Evolutionary conservation across 2,113 vertebrate species (phyloP).

Genomic region (Mastomys natalensis): DNA sequence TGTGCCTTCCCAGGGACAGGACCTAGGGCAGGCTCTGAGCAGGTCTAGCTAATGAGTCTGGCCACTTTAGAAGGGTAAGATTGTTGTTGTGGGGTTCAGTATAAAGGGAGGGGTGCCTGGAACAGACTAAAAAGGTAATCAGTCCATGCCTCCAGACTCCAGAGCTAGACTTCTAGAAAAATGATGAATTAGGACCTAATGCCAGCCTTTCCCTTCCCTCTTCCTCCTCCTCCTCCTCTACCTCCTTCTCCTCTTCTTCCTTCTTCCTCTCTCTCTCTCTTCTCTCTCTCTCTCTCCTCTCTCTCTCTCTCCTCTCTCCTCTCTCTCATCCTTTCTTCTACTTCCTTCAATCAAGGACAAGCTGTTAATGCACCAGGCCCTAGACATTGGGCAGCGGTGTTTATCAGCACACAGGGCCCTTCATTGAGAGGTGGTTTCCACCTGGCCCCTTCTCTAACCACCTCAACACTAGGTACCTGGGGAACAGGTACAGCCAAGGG

Average conservation of each 20-base stretch:
- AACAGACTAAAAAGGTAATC: not conserved
- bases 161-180: not conserved
- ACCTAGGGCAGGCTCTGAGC: not conserved
- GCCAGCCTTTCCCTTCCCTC: not conserved
- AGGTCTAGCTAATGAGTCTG: not conserved
- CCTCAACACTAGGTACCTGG: not conserved
- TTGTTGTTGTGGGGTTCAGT: not conserved
- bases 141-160: not conserved
- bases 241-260: not conserved
- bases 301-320: no score
- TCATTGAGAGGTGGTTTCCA: rapidly evolving
- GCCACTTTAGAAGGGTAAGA: no score
- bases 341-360: rapidly evolving
- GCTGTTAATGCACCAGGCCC: not conserved
- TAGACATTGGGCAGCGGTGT: rapidly evolving
- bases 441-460: not conserved
- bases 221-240: no score
- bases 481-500: not conserved
- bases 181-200: not conserved
- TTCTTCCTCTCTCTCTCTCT: no score
- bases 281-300: rapidly evolving
- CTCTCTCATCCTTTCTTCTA: not conserved
- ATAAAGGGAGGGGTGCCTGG: not conserved
- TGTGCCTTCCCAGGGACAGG: no score
- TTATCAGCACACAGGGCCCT: not conserved